Percentiles rank a stretch among this genome's conserved stretches.
These are phyloP conservation scores for Poliocrania exsul DNA, from an alignment of 2,797 vertebrate genomes.

Conservation along the genomic window DNA sequence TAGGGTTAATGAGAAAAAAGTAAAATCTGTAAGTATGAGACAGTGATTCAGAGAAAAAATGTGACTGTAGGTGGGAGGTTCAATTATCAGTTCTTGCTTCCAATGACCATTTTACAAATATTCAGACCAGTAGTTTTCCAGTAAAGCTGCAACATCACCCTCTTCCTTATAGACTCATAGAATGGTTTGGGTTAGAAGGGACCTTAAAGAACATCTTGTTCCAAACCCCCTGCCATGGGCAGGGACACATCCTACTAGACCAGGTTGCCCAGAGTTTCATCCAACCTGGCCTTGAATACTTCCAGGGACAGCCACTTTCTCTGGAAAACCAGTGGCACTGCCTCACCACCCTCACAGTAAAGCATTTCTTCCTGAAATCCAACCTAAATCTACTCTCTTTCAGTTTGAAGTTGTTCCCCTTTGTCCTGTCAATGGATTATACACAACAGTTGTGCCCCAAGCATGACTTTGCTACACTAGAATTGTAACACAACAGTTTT, in stretches of 20 bases:
- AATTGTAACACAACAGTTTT: not conserved
- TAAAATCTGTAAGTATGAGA: not conserved
- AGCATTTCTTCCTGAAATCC: not conserved
- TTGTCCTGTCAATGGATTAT: not conserved
- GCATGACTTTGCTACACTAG: not conserved
- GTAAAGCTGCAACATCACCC: not conserved
- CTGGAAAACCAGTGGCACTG: accelerated
- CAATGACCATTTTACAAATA: not conserved
- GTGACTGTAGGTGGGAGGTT: not conserved
- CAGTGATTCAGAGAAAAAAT: not conserved
- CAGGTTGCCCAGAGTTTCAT: not conserved
- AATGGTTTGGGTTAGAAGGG: not conserved
- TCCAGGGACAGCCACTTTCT: not conserved
- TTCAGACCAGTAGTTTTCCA: not conserved
- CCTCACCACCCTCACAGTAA: not conserved
- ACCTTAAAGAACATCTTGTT: not conserved
- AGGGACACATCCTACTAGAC: not conserved
- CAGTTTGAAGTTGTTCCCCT: not conserved
- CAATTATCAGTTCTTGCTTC: accelerated
- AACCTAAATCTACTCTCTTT: not conserved
- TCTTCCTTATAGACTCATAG: not conserved
- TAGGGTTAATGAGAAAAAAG: not conserved
- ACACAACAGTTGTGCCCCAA: not conserved
- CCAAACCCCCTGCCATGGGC: not conserved
- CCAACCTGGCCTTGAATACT: not conserved